Base-by-base conservation (phyloP, 2,113 vertebrate species). In the Macaca fascicularis region DNA sequence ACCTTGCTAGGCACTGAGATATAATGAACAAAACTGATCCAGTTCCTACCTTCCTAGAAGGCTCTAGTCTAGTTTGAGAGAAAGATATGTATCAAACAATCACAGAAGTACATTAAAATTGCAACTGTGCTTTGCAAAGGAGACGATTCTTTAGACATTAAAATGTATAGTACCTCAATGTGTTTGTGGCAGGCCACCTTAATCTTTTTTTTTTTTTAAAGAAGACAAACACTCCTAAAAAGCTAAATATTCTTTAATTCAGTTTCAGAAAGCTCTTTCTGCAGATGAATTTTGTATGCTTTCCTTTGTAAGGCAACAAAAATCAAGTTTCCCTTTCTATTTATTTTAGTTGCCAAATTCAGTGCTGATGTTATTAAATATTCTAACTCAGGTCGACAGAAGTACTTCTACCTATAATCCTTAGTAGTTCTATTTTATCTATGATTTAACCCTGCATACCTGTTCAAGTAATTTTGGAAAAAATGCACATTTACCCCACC, bases 371-470 rank as follows among this genome's bases (percentile, higher is more conserved):
- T 43, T 64, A 84, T 70, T 69, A 83, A 83, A 32, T 61, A 92
- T 72, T 72, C 86, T 72, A 90, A 82, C n/a, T 89, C 16, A 97
- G 43, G 14, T 69, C 52, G 30, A 78, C 27, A 23, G 75, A 91
- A 90, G 50, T 30, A 92, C 79, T 93, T 74, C 32, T 90, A 74
- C 40, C 64, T 83, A 78, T 45, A 16, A 90, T 50, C 64, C n/a
- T 95, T 69, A 32, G 48, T 75, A 85, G 13, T 89, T 78, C 79
- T 95, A 84, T 52, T 96, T 96, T 93, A 69, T 57, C 48, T 90
- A 38, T 16, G 90, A 92, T 80, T 90, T 96, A 90, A 95, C 40
- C 22, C 43, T 50, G 32, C 57, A 81, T 97, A 88, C 4, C 43
- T 81, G n/a, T 80, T 93, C 61, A 96, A 90, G 74, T 80, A 5